Conservation (phyloP, 2,888 invertebrate species). For the Phanerotoma sp. region DNA sequence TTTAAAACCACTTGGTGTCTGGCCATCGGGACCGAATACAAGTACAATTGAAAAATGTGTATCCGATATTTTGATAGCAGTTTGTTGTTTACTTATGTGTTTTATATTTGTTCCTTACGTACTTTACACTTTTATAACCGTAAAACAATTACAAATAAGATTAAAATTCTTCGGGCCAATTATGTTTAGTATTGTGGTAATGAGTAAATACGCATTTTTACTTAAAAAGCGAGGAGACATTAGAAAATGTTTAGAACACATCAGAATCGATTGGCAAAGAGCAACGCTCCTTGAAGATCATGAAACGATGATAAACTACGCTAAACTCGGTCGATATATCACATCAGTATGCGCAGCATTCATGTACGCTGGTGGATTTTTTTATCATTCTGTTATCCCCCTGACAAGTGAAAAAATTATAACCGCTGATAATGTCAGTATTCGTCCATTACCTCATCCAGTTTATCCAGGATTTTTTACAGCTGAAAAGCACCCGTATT, state of each 20-base stretch:
- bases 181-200: constrained; percentile 40
- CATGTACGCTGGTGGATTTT: constrained; percentile 46
- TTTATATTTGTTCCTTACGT: constrained; percentile 38
- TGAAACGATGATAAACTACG: constrained; percentile 38
- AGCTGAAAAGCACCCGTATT: constrained; percentile 40
- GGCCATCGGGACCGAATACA: constrained; percentile 22
- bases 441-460: constrained; percentile 42
- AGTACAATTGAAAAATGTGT: constrained; percentile 17
- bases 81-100: constrained; percentile 35
- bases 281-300: constrained; percentile 22
- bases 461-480: constrained; percentile 42
- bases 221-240: constrained; percentile 37
- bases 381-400: constrained; percentile 45
- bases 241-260: constrained; percentile 34
- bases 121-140: constrained; percentile 34
- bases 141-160: constrained; percentile 29
- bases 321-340: constrained; percentile 38
- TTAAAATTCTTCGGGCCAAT: constrained; percentile 40
- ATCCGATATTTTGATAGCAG: constrained; percentile 15
- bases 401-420: constrained; percentile 35
- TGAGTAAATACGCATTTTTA: constrained; percentile 39
- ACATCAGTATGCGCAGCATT: constrained; percentile 36
- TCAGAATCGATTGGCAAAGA: constrained; percentile 40
- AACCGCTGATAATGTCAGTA: constrained; percentile 38
- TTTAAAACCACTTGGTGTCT: constrained; percentile 34